Conservation (phyloP, 2,797 vertebrate species). For the Vireo griseus region DNA sequence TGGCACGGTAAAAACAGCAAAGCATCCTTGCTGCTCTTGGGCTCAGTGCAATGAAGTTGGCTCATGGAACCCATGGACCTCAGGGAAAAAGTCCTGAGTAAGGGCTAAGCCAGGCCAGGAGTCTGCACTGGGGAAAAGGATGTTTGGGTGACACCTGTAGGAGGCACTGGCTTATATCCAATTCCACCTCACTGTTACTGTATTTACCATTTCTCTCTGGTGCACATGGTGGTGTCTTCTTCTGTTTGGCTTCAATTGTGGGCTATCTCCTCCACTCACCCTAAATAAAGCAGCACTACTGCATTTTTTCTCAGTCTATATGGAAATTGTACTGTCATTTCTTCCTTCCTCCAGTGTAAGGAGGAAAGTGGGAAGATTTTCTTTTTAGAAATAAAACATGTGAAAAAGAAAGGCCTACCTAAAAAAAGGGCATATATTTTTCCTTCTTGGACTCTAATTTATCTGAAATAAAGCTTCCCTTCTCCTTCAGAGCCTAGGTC, state of each 20-base stretch:
- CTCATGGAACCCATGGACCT: background rate
- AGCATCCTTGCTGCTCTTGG: background rate
- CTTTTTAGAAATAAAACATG: background rate
- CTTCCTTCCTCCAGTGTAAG: background rate
- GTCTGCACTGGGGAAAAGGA: background rate
- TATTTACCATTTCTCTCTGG: background rate
- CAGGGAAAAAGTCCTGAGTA: background rate
- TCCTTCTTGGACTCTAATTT: background rate
- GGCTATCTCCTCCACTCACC: background rate
- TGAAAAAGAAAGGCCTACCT: background rate
- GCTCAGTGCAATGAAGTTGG: background rate
- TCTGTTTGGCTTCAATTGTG: background rate
- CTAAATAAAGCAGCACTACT: background rate
- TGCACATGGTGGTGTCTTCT: background rate
- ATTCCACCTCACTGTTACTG: background rate
- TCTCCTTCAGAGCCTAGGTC: background rate
- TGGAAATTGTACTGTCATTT: background rate
- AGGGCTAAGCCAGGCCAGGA: background rate
- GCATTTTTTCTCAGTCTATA: background rate
- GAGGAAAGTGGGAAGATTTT: background rate
- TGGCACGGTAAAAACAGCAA: background rate
- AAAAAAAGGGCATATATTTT: background rate
- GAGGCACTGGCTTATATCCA: background rate
- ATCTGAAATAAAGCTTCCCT: background rate
- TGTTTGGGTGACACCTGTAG: conserved; percentile 18